Base-by-base conservation (phyloP, 2,797 vertebrate genomes). In the Borostomias antarcticus region DNA sequence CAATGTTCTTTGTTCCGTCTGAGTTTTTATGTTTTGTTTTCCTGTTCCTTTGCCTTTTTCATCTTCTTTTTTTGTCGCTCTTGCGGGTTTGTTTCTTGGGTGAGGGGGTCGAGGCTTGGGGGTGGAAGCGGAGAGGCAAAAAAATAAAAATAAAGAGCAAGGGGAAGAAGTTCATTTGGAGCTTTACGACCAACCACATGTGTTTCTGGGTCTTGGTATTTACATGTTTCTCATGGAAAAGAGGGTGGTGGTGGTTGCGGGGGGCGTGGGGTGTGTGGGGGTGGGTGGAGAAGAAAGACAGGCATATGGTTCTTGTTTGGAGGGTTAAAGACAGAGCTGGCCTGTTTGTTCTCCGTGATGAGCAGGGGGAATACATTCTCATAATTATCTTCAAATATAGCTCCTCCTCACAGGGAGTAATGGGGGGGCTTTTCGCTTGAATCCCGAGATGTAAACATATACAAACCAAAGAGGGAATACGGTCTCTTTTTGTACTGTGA, bases 191-290 rank as follows among this genome's bases (percentile, higher is more conserved):
- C 80, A 83, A 88, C 85, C 89, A 90, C 89, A 91, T 90, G 88
- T 91, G 89, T 89, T 90, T 87, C 80, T 88, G 83, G 80, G 82
- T 85, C 83, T 80, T 74, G 81, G 84, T 89, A 87, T 90, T 89
- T 91, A 86, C 82, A 89, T 89, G 88, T 89, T 91, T 89, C 88
- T 89, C 85, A 91, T 87, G 82, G 88, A 88, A 89, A 86, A 86
- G 76, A 80, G 79, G 82, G 78, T 74, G 81, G 80, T 82, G 80
- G 54, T 58, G 21, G 33, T 19, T 50, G 52, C 25, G 19, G 29
- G 3, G 52, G 10, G 32, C 35, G 19, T 23, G 52, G 23, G 26
- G 48, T n/a, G 4, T 26, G 21, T 80, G 74, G 70, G 75, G 73
- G 72, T 70, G 81, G 78, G 15, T 69, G 74, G 77, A 80, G 70